Evolutionary conservation across 2,113 vertebrate species (phyloP), one percentile per base, ranked within the genome.

Genomic region (Semnopithecus entellus): DNA sequence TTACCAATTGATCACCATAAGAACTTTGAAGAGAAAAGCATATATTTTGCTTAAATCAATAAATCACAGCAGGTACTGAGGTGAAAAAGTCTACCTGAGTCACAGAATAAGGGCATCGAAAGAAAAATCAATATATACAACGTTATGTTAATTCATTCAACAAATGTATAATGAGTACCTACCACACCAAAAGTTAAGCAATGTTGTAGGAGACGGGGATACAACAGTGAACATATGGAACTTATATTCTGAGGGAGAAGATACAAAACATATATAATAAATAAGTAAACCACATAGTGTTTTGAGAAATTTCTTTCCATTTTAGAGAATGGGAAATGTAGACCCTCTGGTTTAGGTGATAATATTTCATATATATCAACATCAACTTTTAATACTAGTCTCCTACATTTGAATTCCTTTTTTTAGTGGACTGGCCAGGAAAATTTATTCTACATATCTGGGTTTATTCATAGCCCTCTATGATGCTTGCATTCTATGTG

Each of bases 1-100:
- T 70, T n/a, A 87, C 76, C 89, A 94, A 91, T 96, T 66, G 95
- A 76, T 97, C 91, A 96, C 57, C 48, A 68, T 90, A 85, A 88
- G 64, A 66, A 76, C 50, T 97, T 61, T 25, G 81, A 96, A 88
- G 72, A 78, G 38, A 89, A 66, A 88, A 59, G 89, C 45, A 86
- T 7, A 30, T 76, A 76, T 61, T 94, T 66, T 96, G 91, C 78
- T 97, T 97, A 94, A 93, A 85, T 78, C 81, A 92, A 80, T 92
- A 73, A 83, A 89, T 91, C 66, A 96, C 4, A 84, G 8, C n/a
- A 88, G 73, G 59, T 25, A 91, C 11, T 90, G 73, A 95, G 73
- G 84, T 93, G 55, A 82, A 88, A 86, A 96, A n/a, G 48, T 91
- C 35, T 61, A 95, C 90, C 17, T 93, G 79, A 87, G 91, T 93